A percentile compares a stretch with the other conserved stretches of the same genome.
Evolutionary conservation across 2,113 vertebrate species (phyloP).

Genomic region (Calonectris borealis): DNA sequence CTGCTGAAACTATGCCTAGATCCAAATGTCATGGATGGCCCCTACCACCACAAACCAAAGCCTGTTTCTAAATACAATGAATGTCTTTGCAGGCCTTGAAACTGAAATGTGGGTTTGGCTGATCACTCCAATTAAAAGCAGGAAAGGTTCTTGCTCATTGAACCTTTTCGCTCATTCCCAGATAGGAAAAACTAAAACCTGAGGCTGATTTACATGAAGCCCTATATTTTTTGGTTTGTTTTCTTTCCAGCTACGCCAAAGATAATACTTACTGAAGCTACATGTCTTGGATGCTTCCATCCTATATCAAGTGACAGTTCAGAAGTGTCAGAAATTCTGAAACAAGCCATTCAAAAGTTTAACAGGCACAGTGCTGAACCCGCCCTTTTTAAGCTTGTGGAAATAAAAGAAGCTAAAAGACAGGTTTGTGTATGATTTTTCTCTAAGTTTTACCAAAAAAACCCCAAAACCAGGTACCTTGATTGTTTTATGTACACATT

Average conservation of each 20-base stretch:
- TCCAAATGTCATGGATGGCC: neutral
- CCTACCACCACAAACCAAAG: neutral
- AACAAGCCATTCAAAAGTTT: conserved; percentile 69
- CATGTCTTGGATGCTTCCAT: conserved; percentile 80
- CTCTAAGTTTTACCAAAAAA: neutral
- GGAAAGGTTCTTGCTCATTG: neutral
- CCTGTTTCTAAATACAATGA: neutral
- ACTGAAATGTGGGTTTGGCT: neutral
- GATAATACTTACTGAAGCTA: neutral
- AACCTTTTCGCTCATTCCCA: neutral
- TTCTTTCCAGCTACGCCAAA: conserved; percentile 50
- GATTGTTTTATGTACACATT: neutral
- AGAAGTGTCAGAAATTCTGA: conserved; percentile 74
- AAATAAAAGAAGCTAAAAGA: conserved; percentile 69
- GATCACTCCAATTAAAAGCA: neutral
- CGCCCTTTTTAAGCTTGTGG: conserved; percentile 73
- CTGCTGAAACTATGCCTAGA: neutral
- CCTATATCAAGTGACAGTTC: conserved; percentile 50
- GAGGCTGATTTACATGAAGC: neutral
- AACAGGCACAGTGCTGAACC: conserved; percentile 67
- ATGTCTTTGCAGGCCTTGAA: neutral
- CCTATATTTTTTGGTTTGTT: neutral
- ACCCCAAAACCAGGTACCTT: neutral
- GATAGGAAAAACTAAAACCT: neutral
- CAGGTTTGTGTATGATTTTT: conserved; percentile 79